Evolutionary conservation across 2,888 invertebrate species (phyloP).

Genomic region (Lepeophtheirus nordmannii): DNA sequence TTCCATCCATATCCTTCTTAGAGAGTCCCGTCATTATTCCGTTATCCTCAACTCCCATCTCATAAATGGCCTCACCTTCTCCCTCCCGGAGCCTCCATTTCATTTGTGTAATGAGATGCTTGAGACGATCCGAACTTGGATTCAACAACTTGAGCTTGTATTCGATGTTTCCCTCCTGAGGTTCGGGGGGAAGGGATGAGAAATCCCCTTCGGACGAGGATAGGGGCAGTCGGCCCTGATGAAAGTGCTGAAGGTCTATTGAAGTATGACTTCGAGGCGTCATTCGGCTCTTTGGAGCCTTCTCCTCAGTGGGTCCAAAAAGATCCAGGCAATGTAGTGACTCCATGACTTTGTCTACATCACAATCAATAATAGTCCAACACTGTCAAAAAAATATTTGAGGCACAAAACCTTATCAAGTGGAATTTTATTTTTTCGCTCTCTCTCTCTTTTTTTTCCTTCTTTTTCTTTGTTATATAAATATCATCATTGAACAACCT

Average conservation of each 20-base stretch:
- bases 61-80: conserved; percentile 69
- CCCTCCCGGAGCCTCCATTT: conserved; percentile 95
- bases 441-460: no score
- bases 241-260: not conserved
- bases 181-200: conserved; percentile 60
- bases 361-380: no score
- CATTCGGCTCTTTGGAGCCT: not conserved
- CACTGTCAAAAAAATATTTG: no score
- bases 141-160: conserved; percentile 87
- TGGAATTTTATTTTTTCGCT: no score
- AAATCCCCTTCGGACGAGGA: conserved; percentile 18
- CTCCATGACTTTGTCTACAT: not conserved
- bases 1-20: conserved; percentile 65
- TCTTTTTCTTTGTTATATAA: no score
- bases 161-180: conserved; percentile 85
- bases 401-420: no score
- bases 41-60: conserved; percentile 82
- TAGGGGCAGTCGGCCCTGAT: not conserved
- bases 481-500: no score
- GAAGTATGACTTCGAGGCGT: not conserved
- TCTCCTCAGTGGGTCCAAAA: conserved; percentile 8
- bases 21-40: conserved; percentile 71
- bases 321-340: not conserved
- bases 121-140: conserved; percentile 74
- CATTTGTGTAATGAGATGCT: conserved; percentile 94